Evolutionary conservation across 2,113 vertebrate species (phyloP), one percentile per base, ranked within the genome.

Genomic region (Prochilodus magdalenae): DNA sequence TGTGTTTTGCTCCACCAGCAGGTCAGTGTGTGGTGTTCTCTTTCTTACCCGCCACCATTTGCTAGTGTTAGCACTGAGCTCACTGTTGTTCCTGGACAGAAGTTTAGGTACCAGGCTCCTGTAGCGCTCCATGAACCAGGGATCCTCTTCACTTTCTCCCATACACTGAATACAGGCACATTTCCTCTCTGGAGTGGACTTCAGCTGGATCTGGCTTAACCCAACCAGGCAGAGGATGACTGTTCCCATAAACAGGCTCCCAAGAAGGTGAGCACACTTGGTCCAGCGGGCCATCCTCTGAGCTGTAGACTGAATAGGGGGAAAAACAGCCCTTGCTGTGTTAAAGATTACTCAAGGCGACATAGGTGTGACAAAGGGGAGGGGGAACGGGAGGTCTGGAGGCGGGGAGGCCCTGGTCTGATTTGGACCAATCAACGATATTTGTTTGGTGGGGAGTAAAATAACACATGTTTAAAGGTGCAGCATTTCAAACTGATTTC

Each of bases 31-130:
- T 36, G 36, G 7, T 36, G 36, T 36, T 36, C 36, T 36, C 7
- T 36, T 7, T 36, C 36, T 55, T 53, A 84, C 83, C 72, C n/a
- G 47, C 83, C 83, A 84, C 55, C 74, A 84, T 10, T 30, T 57
- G 3, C n/a, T 5, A 13, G 69, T 33, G 24, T 63, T 6, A 13
- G 5, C 2, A 22, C 44, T 84, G n/a, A 84, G 40, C 5, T 63
- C 5, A 7, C 79, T 53, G 57, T 84, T 84, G 66, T 29, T 3
- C 29, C 57, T 33, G 29, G 18, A 75, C 44, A 80, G n/a, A 67
- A 84, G 4, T 63, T 5, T 59, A 53, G 65, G 77, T 16, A 80
- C 33, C 30, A 47, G 36, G 55, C 18, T 47, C 51, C 80, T 24
- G 36, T 55, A 80, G 73, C 26, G 77, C 49, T 76, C 65, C 15